Evolutionary conservation across 1,140 invertebrate species (phyloP).

Genomic region (Drosophila athabasca): DNA sequence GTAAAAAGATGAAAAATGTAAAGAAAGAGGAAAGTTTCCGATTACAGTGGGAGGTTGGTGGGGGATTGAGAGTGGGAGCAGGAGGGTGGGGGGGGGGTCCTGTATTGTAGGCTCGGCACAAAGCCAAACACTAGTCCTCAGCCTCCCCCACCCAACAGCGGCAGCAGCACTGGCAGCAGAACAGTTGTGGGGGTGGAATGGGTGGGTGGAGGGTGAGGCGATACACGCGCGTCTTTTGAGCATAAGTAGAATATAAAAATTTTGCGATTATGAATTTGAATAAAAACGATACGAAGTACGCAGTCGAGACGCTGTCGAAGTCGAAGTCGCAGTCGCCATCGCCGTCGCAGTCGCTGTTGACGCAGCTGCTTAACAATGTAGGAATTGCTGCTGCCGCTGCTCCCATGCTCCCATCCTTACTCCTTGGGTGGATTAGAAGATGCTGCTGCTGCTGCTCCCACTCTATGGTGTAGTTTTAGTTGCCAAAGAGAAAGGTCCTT

Average conservation of each 20-base stretch:
- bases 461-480: conserved; percentile 40
- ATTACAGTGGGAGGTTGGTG: conserved; percentile 60
- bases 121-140: conserved; percentile 69
- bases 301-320: conserved; percentile 29
- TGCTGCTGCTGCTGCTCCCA: conserved; percentile 2
- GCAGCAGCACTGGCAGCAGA: conserved; percentile 20
- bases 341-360: neutral
- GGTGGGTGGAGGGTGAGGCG: conserved; percentile 3
- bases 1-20: conserved; percentile 76
- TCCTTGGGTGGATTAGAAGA: conserved; percentile 66
- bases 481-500: neutral
- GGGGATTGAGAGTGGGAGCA: conserved; percentile 1
- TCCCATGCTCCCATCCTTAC: conserved; percentile 2
- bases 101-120: conserved; percentile 67
- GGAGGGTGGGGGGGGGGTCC: neutral
- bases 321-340: neutral
- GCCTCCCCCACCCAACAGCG: conserved; percentile 10
- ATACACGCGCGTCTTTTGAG: conserved; percentile 66
- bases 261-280: conserved; percentile 83
- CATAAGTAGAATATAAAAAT: conserved; percentile 82
- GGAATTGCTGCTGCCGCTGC: conserved; percentile 6
- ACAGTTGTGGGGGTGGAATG: neutral
- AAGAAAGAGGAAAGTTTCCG: conserved; percentile 83
- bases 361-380: conserved; percentile 21
- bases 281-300: conserved; percentile 79